phyloP scores from a whole-genome alignment of 2,113 vertebrate species.

The Syngnathus scovelli region DNA sequence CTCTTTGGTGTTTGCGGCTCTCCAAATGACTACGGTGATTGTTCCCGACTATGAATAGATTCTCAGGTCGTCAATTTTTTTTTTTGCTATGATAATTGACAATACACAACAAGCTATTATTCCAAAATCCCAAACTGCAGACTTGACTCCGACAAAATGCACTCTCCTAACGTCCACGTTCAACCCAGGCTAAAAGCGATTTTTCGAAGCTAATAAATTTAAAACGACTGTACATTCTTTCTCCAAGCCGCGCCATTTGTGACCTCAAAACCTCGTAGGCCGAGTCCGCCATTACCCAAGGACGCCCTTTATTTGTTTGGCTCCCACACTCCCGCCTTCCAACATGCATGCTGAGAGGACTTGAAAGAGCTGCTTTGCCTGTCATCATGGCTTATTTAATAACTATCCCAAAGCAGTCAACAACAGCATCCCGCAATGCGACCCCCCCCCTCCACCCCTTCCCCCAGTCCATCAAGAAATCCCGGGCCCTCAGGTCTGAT shows the following conservation, averaged over 20 bases:
- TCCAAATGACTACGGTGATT: conserved; percentile 23
- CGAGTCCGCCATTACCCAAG: not conserved
- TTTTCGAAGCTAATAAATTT: too few relatives aligned
- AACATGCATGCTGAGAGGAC: conserved; percentile 41
- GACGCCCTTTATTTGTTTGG: conserved; percentile 14
- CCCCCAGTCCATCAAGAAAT: conserved; percentile 25
- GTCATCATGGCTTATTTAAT: conserved; percentile 71
- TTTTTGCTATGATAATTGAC: too few relatives aligned
- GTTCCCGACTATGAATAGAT: not conserved
- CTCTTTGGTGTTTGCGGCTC: not conserved
- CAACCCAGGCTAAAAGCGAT: too few relatives aligned
- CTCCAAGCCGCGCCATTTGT: not conserved
- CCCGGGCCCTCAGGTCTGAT: conserved; percentile 56
- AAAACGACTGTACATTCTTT: too few relatives aligned
- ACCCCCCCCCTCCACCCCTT: conserved; percentile 2
- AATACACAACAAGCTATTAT: not conserved
- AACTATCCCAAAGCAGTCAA: conserved; percentile 70
- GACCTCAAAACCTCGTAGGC: not conserved
- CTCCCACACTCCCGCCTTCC: conserved; percentile 31
- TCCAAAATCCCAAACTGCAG: not conserved
- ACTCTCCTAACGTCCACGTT: too few relatives aligned
- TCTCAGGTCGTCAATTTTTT: too few relatives aligned
- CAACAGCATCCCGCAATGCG: conserved; percentile 38
- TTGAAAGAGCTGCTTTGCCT: conserved; percentile 66
- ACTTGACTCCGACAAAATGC: too few relatives aligned